phyloP scores from a whole-genome alignment of 2,797 vertebrate genomes.

The Sebastes steindachneri region DNA sequence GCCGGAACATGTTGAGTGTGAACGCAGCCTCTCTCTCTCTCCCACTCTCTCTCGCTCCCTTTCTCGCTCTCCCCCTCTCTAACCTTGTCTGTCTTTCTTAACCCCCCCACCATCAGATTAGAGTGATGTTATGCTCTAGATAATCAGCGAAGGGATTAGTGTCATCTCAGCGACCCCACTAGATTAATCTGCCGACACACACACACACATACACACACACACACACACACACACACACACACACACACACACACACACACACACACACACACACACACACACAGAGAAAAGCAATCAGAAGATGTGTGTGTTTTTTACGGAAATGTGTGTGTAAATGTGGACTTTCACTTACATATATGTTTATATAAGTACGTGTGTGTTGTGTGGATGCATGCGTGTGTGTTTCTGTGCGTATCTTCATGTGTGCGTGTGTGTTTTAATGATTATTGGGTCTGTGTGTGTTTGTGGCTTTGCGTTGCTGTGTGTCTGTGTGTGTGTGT shows the following conservation, averaged over 20 bases:
- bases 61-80: constrained; percentile 11
- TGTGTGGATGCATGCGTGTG: neutral
- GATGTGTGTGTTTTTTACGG: neutral
- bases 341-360: constrained; percentile 3
- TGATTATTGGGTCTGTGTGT: neutral
- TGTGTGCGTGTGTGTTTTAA: neutral
- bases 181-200: constrained; percentile 79
- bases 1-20: constrained; percentile 36
- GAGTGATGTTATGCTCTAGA: constrained; percentile 83
- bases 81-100: constrained; percentile 70
- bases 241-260: constrained; percentile 27
- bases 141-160: constrained; percentile 84
- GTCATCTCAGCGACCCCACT: constrained; percentile 78
- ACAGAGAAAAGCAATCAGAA: constrained; percentile 10
- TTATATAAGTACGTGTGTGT: neutral
- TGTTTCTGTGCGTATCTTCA: neutral
- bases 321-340: constrained; percentile 11
- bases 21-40: neutral
- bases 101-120: constrained; percentile 73
- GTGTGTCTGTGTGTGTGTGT: neutral
- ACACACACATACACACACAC: constrained; percentile 4
- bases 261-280: neutral
- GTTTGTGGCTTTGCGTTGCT: neutral
- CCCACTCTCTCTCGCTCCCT: neutral
- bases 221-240: neutral